Conservation (phyloP, 2,113 vertebrate species). For the Arvicanthis niloticus region DNA sequence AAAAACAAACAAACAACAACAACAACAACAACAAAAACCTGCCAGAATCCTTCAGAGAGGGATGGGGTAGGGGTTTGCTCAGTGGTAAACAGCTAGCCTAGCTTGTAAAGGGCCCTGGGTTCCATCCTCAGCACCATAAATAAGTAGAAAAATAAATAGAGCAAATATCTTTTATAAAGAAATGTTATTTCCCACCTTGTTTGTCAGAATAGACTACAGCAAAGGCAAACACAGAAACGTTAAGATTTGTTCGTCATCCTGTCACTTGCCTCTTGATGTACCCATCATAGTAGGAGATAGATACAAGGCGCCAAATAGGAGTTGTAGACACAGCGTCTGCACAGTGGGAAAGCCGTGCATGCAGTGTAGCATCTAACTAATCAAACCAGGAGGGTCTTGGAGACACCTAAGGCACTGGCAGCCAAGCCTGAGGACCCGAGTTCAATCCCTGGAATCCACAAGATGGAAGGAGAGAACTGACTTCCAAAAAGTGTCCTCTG, state of each 20-base stretch:
- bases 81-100: not conserved
- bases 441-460: not conserved
- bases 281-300: not conserved
- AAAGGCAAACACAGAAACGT: constrained; percentile 41
- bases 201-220: not conserved
- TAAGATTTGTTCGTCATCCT: not conserved
- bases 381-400: not conserved
- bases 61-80: not conserved
- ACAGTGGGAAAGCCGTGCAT: not conserved
- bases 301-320: not conserved
- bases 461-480: not conserved
- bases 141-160: not conserved
- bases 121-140: not conserved
- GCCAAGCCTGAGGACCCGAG: not conserved
- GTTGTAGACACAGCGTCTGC: not conserved
- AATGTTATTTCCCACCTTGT: not conserved
- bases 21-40: no score
- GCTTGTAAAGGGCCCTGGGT: not conserved
- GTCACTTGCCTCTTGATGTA: not conserved
- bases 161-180: not conserved
- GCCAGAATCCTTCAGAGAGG: not conserved
- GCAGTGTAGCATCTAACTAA: not conserved
- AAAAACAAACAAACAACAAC: no score
- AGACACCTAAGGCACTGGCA: not conserved
- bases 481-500: not conserved